These are phyloP conservation scores for Tyto alba DNA, from an alignment of 2,113 vertebrate genomes.

Conservation along the genomic window DNA sequence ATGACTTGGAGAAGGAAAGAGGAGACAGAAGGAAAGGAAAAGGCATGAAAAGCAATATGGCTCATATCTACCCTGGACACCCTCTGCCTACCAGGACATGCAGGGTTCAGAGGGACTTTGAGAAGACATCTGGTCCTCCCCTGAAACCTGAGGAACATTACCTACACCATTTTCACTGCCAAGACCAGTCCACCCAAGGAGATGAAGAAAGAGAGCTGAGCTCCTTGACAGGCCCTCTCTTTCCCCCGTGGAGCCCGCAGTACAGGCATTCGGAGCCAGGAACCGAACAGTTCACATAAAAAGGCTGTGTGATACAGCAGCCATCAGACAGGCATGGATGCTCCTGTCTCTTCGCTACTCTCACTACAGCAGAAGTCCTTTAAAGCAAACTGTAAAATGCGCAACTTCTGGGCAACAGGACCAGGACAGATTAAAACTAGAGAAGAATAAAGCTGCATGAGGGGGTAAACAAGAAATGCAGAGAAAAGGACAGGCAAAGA, in stretches of 20 bases:
- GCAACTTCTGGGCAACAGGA: not conserved
- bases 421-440: not conserved
- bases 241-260: not conserved
- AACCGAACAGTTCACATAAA: not conserved
- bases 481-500: conserved; percentile 6
- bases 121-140: not conserved
- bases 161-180: not conserved
- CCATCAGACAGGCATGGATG: not conserved
- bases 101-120: not conserved
- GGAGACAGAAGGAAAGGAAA: not conserved
- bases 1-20: not conserved
- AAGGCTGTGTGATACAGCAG: not conserved
- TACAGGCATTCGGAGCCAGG: not conserved
- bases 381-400: not conserved
- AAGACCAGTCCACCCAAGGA: not conserved
- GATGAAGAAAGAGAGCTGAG: not conserved
- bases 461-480: not conserved
- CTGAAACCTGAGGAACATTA: not conserved
- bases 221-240: not conserved
- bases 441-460: not conserved
- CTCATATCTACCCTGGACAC: not conserved
- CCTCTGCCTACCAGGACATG: not conserved
- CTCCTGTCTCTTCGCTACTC: not conserved
- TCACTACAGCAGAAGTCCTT: not conserved
- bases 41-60: not conserved